Conservation (phyloP, 2,113 vertebrate species). For the Anseranas semipalmata region DNA sequence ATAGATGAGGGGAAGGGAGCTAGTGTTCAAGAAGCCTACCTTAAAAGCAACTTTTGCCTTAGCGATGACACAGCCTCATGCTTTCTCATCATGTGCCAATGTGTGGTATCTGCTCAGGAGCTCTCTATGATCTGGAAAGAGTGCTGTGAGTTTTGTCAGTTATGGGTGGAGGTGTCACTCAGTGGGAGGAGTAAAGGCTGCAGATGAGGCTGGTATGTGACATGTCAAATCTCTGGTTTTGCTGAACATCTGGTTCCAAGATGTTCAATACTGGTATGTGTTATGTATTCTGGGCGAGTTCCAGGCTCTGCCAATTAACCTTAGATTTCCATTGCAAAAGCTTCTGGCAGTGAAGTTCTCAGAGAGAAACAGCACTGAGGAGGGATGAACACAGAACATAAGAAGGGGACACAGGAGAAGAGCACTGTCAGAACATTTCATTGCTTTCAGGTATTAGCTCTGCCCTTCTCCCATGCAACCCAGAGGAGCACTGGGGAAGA, state of each 20-base stretch:
- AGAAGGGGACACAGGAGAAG: not conserved
- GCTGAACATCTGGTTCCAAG: constrained; percentile 10
- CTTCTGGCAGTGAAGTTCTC: not conserved
- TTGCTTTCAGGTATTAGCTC: not conserved
- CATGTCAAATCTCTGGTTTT: not conserved
- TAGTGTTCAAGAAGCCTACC: constrained; percentile 11
- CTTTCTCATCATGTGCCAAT: not conserved
- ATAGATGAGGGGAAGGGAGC: not conserved
- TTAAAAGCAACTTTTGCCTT: constrained; percentile 24
- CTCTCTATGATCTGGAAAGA: not conserved
- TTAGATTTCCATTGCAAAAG: not conserved
- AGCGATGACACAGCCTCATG: constrained; percentile 18
- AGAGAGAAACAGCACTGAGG: not conserved
- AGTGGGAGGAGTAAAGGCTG: constrained; percentile 3
- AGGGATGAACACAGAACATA: not conserved
- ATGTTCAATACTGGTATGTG: not conserved
- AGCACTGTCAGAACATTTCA: not conserved
- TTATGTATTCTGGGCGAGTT: not conserved
- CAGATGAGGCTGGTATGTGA: not conserved
- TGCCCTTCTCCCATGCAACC: not conserved
- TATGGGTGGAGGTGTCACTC: constrained; percentile 29
- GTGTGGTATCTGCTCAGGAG: constrained; percentile 23
- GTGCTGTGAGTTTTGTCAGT: constrained; percentile 22
- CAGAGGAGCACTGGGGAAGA: not conserved
- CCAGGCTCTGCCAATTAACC: not conserved